phyloP scores from a whole-genome alignment of 2,888 invertebrate genomes.

The Diloba caeruleocephala region DNA sequence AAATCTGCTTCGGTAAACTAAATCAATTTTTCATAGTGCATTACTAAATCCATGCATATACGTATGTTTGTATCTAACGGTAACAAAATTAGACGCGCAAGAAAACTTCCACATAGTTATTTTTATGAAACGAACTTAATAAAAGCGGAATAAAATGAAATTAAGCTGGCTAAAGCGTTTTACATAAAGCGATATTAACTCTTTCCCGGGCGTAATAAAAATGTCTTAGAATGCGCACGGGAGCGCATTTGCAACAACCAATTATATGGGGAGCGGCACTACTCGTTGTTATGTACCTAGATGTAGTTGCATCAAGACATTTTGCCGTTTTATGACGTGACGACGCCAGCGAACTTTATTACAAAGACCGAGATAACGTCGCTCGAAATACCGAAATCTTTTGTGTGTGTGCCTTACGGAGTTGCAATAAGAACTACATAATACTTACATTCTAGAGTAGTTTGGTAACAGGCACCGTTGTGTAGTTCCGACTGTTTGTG shows the following conservation, averaged over 20 bases:
- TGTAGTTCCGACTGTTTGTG: constrained; percentile 52
- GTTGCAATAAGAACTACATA: constrained; percentile 46
- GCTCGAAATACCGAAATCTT: constrained; percentile 44
- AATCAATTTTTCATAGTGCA: constrained; percentile 1
- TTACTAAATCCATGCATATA: constrained; percentile 5
- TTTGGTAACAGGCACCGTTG: constrained; percentile 27
- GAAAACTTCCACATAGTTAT: constrained; percentile 41
- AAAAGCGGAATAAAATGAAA: constrained; percentile 63
- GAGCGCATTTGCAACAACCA: constrained; percentile 69
- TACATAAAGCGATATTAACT: constrained; percentile 78
- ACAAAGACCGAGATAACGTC: constrained; percentile 53
- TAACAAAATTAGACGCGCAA: constrained; percentile 44
- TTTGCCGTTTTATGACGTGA: constrained; percentile 68
- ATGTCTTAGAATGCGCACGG: constrained; percentile 70
- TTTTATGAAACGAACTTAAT: constrained; percentile 54
- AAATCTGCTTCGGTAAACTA: neutral
- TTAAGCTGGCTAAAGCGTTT: constrained; percentile 63
- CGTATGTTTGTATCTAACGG: constrained; percentile 15
- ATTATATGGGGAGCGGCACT: constrained; percentile 43
- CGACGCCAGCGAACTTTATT: constrained; percentile 63
- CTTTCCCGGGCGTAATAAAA: constrained; percentile 75
- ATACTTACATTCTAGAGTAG: constrained; percentile 26
- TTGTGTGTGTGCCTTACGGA: constrained; percentile 49
- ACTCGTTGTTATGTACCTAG: constrained; percentile 25
- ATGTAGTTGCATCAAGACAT: constrained; percentile 60